A percentile compares a stretch with the other conserved stretches of the same genome.
phyloP scores from a whole-genome alignment of 2,888 invertebrate genomes.

The Eurytoma californica region DNA sequence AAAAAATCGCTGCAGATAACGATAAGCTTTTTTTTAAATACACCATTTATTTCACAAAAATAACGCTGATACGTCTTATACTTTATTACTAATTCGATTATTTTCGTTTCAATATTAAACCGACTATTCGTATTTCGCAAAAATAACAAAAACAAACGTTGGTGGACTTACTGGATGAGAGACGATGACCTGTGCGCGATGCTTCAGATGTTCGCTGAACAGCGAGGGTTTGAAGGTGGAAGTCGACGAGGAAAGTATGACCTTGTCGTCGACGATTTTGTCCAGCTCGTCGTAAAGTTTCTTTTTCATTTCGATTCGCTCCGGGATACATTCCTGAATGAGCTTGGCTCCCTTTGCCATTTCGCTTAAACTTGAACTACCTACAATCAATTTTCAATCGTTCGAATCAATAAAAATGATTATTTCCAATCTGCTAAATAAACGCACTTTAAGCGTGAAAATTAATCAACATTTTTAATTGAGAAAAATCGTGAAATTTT shows the following conservation, averaged over 20 bases:
- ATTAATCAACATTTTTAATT: no score
- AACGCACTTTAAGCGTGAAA: no score
- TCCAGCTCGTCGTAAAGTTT: conserved; percentile 88
- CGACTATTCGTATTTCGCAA: no score
- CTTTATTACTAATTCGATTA: no score
- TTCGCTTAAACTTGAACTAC: conserved; percentile 81
- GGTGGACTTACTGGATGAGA: conserved; percentile 86
- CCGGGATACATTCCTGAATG: conserved; percentile 96
- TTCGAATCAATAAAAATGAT: no score
- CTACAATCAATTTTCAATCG: conserved; percentile 68
- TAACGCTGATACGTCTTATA: no score
- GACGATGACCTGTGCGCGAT: conserved; percentile 84
- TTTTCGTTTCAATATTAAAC: no score
- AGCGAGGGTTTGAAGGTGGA: conserved; percentile 93
- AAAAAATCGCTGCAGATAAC: no score
- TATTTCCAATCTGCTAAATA: no score
- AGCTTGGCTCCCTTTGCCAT: conserved; percentile 86
- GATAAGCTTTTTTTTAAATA: no score
- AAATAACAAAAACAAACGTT: neutral
- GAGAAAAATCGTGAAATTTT: no score
- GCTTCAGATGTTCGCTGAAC: conserved; percentile 87
- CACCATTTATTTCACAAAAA: no score
- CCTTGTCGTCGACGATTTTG: conserved; percentile 83
- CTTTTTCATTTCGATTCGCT: conserved; percentile 89
- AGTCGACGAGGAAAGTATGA: conserved; percentile 94